Evolutionary conservation across 2,113 vertebrate genomes (phyloP).

Genomic region (Sebastes fasciatus): DNA sequence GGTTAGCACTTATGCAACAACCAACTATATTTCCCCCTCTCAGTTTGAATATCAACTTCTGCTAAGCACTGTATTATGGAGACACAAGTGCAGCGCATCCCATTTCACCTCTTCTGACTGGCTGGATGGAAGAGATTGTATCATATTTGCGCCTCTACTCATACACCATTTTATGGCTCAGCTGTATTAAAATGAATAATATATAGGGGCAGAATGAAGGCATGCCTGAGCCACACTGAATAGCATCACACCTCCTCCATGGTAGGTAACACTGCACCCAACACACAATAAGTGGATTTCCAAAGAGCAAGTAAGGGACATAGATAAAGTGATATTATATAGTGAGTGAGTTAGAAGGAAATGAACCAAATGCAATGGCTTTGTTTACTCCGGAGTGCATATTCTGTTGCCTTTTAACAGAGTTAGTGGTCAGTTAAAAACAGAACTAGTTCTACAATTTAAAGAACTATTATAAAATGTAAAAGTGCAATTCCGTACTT

Average conservation of each 20-base stretch:
- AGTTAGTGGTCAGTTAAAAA: slow-evolving; percentile 4
- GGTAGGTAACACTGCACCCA: slow-evolving; percentile 27
- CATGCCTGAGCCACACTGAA: slow-evolving; percentile 45
- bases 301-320: slow-evolving; percentile 32
- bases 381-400: neutral
- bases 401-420: neutral
- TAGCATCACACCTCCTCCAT: slow-evolving; percentile 50
- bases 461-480: neutral
- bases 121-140: slow-evolving; percentile 63
- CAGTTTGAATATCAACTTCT: slow-evolving; percentile 46
- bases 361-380: neutral
- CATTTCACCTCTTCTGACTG: slow-evolving; percentile 47
- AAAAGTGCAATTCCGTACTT: neutral
- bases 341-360: slow-evolving; percentile 2
- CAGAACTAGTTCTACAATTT: neutral
- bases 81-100: slow-evolving; percentile 49
- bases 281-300: slow-evolving; percentile 44
- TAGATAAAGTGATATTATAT: slow-evolving; percentile 20
- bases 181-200: slow-evolving; percentile 77
- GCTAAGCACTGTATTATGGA: slow-evolving; percentile 58
- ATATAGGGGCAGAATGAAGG: slow-evolving; percentile 62
- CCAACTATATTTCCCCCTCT: slow-evolving; percentile 18
- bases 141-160: slow-evolving; percentile 55
- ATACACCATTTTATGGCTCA: slow-evolving; percentile 62
- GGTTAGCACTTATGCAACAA: slow-evolving; percentile 38